phyloP scores from a whole-genome alignment of 2,888 invertebrate species.

The Aspidiotus rigidus region DNA sequence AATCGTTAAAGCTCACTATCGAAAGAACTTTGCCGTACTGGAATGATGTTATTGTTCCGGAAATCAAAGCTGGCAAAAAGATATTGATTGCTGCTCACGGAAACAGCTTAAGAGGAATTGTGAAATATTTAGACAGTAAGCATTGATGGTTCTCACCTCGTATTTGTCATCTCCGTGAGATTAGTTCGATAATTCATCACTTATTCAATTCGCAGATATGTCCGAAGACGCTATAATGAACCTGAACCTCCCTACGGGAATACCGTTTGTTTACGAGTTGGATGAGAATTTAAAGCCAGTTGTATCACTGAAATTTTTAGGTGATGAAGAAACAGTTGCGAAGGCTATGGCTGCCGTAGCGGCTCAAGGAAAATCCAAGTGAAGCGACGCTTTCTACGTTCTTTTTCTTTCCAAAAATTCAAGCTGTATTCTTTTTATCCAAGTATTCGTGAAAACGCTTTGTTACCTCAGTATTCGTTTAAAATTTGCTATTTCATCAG shows the following conservation, averaged over 20 bases:
- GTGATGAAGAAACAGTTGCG: slow-evolving; percentile 53
- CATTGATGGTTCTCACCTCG: no score
- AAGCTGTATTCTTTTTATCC: no score
- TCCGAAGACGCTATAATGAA: slow-evolving; percentile 51
- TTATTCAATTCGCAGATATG: slow-evolving; percentile 43
- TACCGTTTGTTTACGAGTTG: slow-evolving; percentile 55
- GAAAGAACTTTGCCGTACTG: slow-evolving; percentile 76
- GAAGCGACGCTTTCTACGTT: no score
- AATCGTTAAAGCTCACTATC: slow-evolving; percentile 73
- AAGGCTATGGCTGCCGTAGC: slow-evolving; percentile 55
- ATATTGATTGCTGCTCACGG: slow-evolving; percentile 79
- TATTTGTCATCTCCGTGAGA: no score
- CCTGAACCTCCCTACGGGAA: slow-evolving; percentile 55
- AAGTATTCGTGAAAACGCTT: no score
- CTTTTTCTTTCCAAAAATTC: no score
- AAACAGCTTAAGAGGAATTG: slow-evolving; percentile 74
- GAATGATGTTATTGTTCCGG: slow-evolving; percentile 71
- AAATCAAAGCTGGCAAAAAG: slow-evolving; percentile 68
- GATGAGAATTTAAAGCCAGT: slow-evolving; percentile 52
- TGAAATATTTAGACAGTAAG: slow-evolving; percentile 72
- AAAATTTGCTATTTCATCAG: no score
- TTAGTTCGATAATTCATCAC: neutral
- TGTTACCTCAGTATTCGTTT: no score
- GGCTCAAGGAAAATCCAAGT: slow-evolving; percentile 48
- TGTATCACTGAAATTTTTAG: slow-evolving; percentile 53